Evolutionary conservation across 2,888 invertebrate genomes (phyloP).

Genomic region (Drosophila macrospina): DNA sequence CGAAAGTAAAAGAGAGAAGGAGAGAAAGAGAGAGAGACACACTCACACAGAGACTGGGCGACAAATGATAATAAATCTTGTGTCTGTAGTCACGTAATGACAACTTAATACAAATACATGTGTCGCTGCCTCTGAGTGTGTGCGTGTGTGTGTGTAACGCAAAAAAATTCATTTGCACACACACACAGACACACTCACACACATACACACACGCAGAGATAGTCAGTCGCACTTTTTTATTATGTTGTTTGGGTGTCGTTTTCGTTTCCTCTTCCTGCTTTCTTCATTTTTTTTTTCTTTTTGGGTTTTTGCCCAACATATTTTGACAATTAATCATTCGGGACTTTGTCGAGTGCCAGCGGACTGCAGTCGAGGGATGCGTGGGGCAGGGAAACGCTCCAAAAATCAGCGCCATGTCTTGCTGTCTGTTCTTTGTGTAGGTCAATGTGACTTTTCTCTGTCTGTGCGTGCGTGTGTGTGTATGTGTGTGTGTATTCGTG

Average conservation of each 20-base stretch:
- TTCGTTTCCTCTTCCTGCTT: slow-evolving; percentile 5
- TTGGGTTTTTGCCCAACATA: slow-evolving; percentile 69
- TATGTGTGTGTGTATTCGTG: slow-evolving; percentile 34
- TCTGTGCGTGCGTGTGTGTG: slow-evolving; percentile 10
- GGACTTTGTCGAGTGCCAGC: slow-evolving; percentile 41
- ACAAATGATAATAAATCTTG: slow-evolving; percentile 82
- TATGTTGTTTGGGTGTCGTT: slow-evolving; percentile 66
- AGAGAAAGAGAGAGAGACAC: slow-evolving; percentile 6
- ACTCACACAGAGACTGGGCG: slow-evolving; percentile 34
- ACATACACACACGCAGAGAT: slow-evolving; percentile 35
- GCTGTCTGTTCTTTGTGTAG: slow-evolving; percentile 52
- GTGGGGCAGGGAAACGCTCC: slow-evolving; percentile 10
- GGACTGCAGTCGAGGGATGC: background rate
- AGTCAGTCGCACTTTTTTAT: slow-evolving; percentile 72
- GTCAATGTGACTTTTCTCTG: slow-evolving; percentile 67
- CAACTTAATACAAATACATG: slow-evolving; percentile 83
- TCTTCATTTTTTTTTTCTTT: slow-evolving; percentile 27
- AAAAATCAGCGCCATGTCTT: slow-evolving; percentile 70
- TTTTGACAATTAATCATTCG: slow-evolving; percentile 81
- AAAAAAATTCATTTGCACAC: slow-evolving; percentile 59
- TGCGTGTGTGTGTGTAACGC: slow-evolving; percentile 33
- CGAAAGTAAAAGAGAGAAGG: slow-evolving; percentile 2
- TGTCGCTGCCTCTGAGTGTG: slow-evolving; percentile 36
- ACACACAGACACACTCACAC: slow-evolving; percentile 43
- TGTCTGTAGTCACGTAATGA: slow-evolving; percentile 84